Evolutionary conservation across 64 coral and sea anemone species (phyloP).

Genomic region (Dendrophyllia cribrosa): DNA sequence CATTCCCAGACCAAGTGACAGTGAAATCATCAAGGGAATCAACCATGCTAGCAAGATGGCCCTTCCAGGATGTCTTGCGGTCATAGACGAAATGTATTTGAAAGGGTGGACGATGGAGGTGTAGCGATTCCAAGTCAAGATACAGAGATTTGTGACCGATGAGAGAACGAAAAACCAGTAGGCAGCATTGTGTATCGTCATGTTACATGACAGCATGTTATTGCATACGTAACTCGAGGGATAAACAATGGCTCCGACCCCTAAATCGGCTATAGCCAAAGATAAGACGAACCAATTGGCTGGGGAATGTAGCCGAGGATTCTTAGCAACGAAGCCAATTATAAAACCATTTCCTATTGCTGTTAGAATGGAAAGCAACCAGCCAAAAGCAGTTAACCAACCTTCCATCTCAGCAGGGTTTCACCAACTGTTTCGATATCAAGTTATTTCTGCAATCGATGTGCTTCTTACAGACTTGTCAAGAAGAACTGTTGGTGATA

Average conservation of each 20-base stretch:
- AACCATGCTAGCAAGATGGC: background rate
- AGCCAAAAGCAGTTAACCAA: background rate
- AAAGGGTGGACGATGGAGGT: background rate
- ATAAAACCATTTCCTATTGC: background rate
- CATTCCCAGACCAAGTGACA: background rate
- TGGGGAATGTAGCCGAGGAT: background rate
- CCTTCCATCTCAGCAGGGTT: too few relatives aligned
- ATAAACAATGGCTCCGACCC: background rate
- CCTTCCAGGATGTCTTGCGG: background rate
- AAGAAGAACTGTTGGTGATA: too few relatives aligned
- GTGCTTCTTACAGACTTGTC: too few relatives aligned
- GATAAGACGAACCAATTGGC: background rate
- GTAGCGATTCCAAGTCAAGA: conserved; percentile 13
- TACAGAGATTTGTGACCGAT: conserved; percentile 8
- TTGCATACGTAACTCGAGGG: background rate
- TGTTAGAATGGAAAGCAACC: background rate
- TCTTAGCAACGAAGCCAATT: background rate
- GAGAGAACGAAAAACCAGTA: conserved; percentile 6
- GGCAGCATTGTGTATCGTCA: background rate
- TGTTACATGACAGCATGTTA: background rate
- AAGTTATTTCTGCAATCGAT: too few relatives aligned
- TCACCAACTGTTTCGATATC: too few relatives aligned
- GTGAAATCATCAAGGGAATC: background rate
- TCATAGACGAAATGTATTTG: background rate
- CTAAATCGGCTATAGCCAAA: conserved; percentile 3